Evolutionary conservation across 2,113 vertebrate genomes (phyloP).

Genomic region (Lepus timidus): DNA sequence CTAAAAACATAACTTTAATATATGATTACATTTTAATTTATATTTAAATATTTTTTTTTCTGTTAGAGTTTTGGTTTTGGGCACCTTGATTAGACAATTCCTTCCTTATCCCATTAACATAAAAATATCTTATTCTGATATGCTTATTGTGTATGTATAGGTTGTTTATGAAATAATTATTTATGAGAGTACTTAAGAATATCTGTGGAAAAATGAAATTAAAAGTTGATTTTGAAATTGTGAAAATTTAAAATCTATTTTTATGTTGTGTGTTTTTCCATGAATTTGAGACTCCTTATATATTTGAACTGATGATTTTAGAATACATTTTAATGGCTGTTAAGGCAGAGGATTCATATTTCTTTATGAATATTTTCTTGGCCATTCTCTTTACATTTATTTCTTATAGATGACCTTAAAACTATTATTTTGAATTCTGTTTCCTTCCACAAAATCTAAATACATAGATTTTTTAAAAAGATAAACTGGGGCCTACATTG

Average conservation of each 20-base stretch:
- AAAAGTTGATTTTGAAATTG: too few relatives aligned
- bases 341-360: constrained; percentile 29
- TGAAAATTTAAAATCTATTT: too few relatives aligned
- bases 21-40: neutral
- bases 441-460: neutral
- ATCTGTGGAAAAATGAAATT: too few relatives aligned
- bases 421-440: neutral
- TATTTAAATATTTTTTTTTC: constrained; percentile 17
- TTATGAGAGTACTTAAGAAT: too few relatives aligned
- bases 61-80: constrained; percentile 14
- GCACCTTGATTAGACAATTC: constrained; percentile 20
- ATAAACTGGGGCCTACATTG: too few relatives aligned
- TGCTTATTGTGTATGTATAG: neutral
- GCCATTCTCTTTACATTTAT: neutral
- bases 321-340: neutral
- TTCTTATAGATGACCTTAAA: neutral
- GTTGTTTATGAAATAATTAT: neutral
- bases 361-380: neutral
- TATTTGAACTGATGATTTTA: constrained; percentile 48
- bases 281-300: neutral
- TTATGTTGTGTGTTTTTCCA: too few relatives aligned
- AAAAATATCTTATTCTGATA: constrained; percentile 2
- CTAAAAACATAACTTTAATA: neutral
- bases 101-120: neutral
- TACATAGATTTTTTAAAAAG: neutral